Conservation (phyloP, 1,140 invertebrate genomes). For the Holotrichia oblita region DNA sequence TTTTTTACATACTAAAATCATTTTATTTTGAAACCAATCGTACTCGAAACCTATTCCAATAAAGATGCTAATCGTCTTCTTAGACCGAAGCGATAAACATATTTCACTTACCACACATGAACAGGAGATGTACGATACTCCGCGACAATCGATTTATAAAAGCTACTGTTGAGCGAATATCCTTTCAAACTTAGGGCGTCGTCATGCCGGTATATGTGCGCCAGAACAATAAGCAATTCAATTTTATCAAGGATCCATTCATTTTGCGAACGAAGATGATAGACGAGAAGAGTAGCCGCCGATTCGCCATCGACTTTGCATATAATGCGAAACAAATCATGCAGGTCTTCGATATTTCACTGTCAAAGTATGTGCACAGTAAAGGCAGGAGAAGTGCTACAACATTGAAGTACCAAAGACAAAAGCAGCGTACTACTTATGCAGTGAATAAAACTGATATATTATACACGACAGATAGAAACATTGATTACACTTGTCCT, state of each 20-base stretch:
- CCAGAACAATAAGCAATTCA: conserved; percentile 3
- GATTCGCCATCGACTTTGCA: conserved; percentile 3
- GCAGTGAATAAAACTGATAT: neutral
- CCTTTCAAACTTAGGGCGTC: neutral
- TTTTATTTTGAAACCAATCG: too few species aligned
- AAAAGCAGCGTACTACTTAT: neutral
- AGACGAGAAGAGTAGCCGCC: neutral
- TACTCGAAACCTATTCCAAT: neutral
- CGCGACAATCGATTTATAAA: conserved; percentile 16
- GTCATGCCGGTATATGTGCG: neutral
- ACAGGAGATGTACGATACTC: neutral
- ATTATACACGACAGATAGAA: neutral
- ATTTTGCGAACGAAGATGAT: neutral
- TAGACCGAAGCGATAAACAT: neutral
- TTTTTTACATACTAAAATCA: too few species aligned
- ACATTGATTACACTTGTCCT: neutral
- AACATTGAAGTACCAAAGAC: neutral
- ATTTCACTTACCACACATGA: neutral
- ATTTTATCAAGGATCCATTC: conserved; percentile 13
- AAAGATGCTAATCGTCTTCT: neutral
- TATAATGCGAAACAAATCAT: conserved; percentile 13
- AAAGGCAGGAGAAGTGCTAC: neutral
- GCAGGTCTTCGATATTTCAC: neutral
- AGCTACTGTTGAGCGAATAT: neutral
- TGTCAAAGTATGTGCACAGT: neutral